Base-by-base conservation (phyloP, 1,140 invertebrate genomes). In the Zaprionus taronus region DNA sequence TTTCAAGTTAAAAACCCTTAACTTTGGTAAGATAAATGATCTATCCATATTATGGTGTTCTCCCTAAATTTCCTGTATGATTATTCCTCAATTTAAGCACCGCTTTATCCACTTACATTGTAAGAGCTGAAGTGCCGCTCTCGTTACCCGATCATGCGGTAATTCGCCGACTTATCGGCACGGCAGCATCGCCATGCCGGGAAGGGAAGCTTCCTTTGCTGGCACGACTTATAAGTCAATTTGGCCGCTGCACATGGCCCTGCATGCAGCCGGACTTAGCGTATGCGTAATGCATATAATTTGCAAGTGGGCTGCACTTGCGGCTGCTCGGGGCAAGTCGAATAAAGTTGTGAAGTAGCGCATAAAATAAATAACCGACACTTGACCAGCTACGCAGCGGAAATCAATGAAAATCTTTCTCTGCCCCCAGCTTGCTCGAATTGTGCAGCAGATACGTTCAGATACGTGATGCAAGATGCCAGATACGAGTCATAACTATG, bases 301-400 rank as follows among this genome's bases (percentile, higher is more conserved):
- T 89, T 89, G 80, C 73, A 71, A 72, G 55, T 44, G 49, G 60
- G 69, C 61, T 22, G 60, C 65, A 49, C 41, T 53, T 31, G 28
- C 41, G 20, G 38, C 84, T 63, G 44, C 84, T 66, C 41, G 14
- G 14, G 61, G 84, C 71, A 79, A 81, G 67, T 81, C 72, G 84
- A 89, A 89, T 89, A 89, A 89, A 89, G 84, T 89, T 89, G 84
- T 89, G 85, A 89, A 89, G 84, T 89, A 89, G 85, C 84, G 81
- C 72, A 79, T 90, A 87, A 61, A 69, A 89, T 89, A 90, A 89
- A 89, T 90, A 90, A 84, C 84, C 63, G 78, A 69, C 85, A 85
- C 81, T 84, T 84, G 81, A 84, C 51, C 61, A 60, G 55, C 9
- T 31, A 9, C 58, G 36, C 20, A 15, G 17, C 38, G 55, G 57